Conservation (phyloP, 2,797 vertebrate species). For the Gephyroberyx darwinii region DNA sequence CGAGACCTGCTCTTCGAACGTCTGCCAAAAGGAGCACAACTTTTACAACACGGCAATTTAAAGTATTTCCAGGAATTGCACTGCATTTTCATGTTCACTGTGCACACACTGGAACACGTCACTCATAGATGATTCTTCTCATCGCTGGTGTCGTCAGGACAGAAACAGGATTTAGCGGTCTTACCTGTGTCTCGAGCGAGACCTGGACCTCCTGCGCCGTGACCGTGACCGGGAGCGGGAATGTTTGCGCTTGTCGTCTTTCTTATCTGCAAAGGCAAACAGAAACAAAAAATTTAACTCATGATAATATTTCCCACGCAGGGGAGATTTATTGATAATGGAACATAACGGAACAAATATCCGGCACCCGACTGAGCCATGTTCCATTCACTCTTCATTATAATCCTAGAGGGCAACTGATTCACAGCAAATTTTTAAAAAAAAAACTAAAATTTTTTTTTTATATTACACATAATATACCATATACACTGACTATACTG, state of each 20-base stretch:
- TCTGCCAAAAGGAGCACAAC: slow-evolving; percentile 67
- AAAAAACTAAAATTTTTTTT: no score
- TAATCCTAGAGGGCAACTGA: no score
- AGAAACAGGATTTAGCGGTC: neutral
- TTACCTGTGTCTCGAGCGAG: slow-evolving; percentile 94
- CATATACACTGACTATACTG: no score
- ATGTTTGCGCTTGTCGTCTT: slow-evolving; percentile 96
- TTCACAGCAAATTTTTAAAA: no score
- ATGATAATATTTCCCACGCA: neutral
- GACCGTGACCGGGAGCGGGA: slow-evolving; percentile 93
- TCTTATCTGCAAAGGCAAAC: slow-evolving; percentile 86
- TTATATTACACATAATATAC: no score
- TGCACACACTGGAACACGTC: neutral
- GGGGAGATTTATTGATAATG: neutral
- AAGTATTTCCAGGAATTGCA: no score
- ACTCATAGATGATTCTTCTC: neutral
- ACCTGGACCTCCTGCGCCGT: slow-evolving; percentile 90
- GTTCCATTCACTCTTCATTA: no score
- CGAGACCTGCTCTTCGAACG: slow-evolving; percentile 94
- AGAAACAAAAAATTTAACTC: neutral
- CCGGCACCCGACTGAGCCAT: neutral
- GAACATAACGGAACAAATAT: neutral
- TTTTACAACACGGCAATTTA: no score
- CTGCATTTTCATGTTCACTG: no score
- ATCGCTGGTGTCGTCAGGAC: no score